A percentile compares a stretch with the other conserved stretches of the same genome.
Conservation (phyloP, 2,888 invertebrate genomes). For the Acleris sparsana region DNA sequence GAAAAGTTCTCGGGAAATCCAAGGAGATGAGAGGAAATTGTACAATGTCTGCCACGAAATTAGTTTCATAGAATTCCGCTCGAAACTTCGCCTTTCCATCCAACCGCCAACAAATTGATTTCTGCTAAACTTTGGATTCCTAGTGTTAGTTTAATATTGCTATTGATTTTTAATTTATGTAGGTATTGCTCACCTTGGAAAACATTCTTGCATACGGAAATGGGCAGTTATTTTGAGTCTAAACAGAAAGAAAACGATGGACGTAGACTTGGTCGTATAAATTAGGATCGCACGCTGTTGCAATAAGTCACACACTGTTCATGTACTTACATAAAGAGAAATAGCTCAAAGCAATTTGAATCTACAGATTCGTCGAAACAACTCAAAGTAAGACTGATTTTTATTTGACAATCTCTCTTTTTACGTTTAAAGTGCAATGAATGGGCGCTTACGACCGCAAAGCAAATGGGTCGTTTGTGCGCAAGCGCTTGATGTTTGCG, state of each 20-base stretch:
- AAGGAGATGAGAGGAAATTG: not conserved
- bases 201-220: not conserved
- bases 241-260: not conserved
- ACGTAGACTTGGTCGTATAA: not conserved
- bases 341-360: too few relatives aligned
- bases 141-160: slow-evolving; percentile 9
- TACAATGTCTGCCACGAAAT: slow-evolving; percentile 17
- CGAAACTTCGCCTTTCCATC: slow-evolving; percentile 25
- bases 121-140: slow-evolving; percentile 15
- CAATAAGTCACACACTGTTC: not conserved
- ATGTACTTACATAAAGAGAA: too few relatives aligned
- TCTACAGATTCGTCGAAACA: too few relatives aligned
- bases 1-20: not conserved
- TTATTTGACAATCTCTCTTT: too few relatives aligned
- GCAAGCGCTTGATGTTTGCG: slow-evolving; percentile 45
- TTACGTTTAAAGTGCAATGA: not conserved
- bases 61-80: slow-evolving; percentile 23
- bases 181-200: not conserved
- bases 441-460: slow-evolving; percentile 18
- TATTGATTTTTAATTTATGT: slow-evolving; percentile 12
- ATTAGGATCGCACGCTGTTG: slow-evolving; percentile 12
- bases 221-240: not conserved
- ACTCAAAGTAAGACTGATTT: too few relatives aligned
- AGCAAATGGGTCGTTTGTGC: slow-evolving; percentile 42
- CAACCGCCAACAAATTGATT: slow-evolving; percentile 27